A percentile compares a stretch with the other conserved stretches of the same genome.
phyloP scores from a whole-genome alignment of 2,797 vertebrate genomes.

The Leptatherina wallacei region DNA sequence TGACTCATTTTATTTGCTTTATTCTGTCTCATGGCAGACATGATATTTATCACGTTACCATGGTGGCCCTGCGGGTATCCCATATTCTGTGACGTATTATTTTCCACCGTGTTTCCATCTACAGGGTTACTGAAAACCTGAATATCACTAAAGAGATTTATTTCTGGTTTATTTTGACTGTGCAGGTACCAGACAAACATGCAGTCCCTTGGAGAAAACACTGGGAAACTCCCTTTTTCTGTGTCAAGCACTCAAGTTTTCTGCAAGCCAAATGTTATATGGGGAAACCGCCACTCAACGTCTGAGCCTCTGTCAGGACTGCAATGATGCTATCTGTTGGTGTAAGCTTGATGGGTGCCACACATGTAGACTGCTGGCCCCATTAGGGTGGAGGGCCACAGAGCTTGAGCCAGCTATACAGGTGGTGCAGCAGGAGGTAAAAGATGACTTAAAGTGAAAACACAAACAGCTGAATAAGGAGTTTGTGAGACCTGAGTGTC shows the following conservation, averaged over 20 bases:
- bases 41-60: conserved; percentile 68
- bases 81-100: conserved; percentile 41
- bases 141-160: conserved; percentile 27
- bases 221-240: conserved; percentile 52
- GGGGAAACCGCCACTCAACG: conserved; percentile 60
- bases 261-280: conserved; percentile 48
- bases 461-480: conserved; percentile 34
- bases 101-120: conserved; percentile 46
- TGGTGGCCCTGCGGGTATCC: conserved; percentile 44
- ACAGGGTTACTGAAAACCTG: conserved; percentile 27
- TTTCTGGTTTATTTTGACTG: conserved; percentile 53
- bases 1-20: conserved; percentile 72
- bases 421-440: conserved; percentile 50
- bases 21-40: conserved; percentile 47
- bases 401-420: conserved; percentile 23
- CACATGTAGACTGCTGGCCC: conserved; percentile 57
- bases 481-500: conserved; percentile 62
- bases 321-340: conserved; percentile 75
- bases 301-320: conserved; percentile 47
- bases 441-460: conserved; percentile 65
- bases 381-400: conserved; percentile 37
- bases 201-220: conserved; percentile 34
- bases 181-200: conserved; percentile 61
- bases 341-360: conserved; percentile 68
- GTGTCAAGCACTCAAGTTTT: conserved; percentile 41